A percentile compares a stretch with the other conserved stretches of the same genome.
Evolutionary conservation across 2,113 vertebrate species (phyloP).

Genomic region (Euleptes europaea): DNA sequence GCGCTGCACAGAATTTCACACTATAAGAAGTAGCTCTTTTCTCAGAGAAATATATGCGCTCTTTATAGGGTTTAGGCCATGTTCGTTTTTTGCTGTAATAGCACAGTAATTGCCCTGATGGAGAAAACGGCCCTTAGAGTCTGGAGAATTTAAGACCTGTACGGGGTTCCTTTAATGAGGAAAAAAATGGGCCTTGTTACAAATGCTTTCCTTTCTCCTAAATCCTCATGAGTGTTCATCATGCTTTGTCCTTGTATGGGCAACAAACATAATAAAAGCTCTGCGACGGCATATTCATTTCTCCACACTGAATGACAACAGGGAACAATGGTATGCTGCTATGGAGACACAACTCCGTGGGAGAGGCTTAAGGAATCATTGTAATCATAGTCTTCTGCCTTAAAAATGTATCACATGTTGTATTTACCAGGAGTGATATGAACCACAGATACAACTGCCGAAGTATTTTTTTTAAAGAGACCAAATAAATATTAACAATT

Average conservation of each 20-base stretch:
- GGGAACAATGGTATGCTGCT: not conserved
- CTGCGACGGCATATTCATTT: slow-evolving; percentile 4
- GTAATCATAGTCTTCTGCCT: slow-evolving; percentile 16
- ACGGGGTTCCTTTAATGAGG: not conserved
- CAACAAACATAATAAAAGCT: slow-evolving; percentile 15
- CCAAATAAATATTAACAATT: slow-evolving; percentile 41
- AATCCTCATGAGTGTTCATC: not conserved
- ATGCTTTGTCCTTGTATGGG: slow-evolving; percentile 6
- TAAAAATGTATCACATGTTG: not conserved
- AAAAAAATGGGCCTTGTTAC: not conserved
- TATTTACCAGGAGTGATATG: slow-evolving; percentile 6
- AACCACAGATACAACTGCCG: slow-evolving; percentile 6
- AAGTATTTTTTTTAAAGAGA: slow-evolving; percentile 6
- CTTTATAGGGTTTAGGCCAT: not conserved
- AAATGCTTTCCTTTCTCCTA: not conserved
- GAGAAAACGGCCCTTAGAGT: not conserved
- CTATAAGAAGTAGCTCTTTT: slow-evolving; percentile 6
- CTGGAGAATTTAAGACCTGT: slow-evolving; percentile 19
- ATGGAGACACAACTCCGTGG: not conserved
- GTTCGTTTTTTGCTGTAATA: not conserved
- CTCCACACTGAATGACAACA: not conserved
- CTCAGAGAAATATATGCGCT: slow-evolving; percentile 8
- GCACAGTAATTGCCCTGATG: not conserved
- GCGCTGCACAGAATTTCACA: slow-evolving; percentile 5
- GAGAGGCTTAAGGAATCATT: slow-evolving; percentile 10